Percentiles rank a stretch among this genome's conserved stretches.
phyloP scores from a whole-genome alignment of 2,113 vertebrate species.

The Addax nasomaculatus region DNA sequence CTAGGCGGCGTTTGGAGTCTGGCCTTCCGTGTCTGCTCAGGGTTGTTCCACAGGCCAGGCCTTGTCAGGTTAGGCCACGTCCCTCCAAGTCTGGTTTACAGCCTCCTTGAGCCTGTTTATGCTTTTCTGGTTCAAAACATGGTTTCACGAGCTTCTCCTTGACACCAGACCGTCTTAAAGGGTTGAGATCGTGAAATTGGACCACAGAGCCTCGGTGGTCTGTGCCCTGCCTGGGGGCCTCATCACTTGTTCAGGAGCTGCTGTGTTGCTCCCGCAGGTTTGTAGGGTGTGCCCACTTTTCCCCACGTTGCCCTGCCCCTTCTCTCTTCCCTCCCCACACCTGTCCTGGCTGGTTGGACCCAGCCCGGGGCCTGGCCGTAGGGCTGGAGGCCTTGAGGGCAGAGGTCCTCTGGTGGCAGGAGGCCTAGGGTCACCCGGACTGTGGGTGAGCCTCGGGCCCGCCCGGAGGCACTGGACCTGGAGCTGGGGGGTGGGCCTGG shows the following conservation, averaged over 20 bases:
- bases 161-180: too few species aligned
- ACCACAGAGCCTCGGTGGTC: fast-evolving
- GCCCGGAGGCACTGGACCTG: neutral
- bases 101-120: fast-evolving
- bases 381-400: neutral
- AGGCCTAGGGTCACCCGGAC: fast-evolving
- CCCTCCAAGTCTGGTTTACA: fast-evolving
- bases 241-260: fast-evolving
- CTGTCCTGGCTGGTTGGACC: neutral
- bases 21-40: fast-evolving
- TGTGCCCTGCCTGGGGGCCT: neutral
- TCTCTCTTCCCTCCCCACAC: neutral
- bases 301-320: fast-evolving
- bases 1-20: fast-evolving
- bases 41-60: neutral
- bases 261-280: fast-evolving
- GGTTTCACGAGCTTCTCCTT: neutral
- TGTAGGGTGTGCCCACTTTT: neutral
- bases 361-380: neutral
- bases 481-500: neutral
- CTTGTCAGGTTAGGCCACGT: neutral
- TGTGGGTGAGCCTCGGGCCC: fast-evolving
- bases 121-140: neutral
- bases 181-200: fast-evolving
- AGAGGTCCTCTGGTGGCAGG: neutral